Conservation (phyloP, 1,140 invertebrate genomes). For the Platyura marginata region DNA sequence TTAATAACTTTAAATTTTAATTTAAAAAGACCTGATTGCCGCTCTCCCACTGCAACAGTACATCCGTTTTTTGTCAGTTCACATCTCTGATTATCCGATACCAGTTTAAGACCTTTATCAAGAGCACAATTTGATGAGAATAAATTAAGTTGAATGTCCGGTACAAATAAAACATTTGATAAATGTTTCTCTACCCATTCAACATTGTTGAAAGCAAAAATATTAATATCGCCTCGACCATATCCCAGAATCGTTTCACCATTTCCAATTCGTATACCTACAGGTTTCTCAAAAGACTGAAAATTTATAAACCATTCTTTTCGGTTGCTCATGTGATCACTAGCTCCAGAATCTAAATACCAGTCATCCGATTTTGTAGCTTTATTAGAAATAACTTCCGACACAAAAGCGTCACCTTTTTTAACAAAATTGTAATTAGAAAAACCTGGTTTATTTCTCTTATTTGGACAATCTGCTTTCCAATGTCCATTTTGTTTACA, state of each 20-base stretch:
- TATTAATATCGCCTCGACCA: not conserved
- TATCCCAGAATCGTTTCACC: not conserved
- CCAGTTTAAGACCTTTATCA: not conserved
- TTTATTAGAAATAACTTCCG: not conserved
- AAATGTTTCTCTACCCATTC: not conserved
- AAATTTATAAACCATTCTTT: not conserved
- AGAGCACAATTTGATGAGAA: not conserved
- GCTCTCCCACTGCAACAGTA: not conserved
- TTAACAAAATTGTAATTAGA: too few relatives aligned
- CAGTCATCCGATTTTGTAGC: not conserved
- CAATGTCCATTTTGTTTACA: not conserved
- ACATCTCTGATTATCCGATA: not conserved
- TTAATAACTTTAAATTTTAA: not conserved
- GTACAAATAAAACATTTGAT: not conserved
- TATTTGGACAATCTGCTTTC: too few relatives aligned
- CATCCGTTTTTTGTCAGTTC: not conserved
- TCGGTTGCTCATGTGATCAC: not conserved
- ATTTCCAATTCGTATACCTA: not conserved
- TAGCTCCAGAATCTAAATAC: not conserved
- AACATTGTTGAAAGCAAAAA: not conserved
- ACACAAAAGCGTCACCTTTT: not conserved
- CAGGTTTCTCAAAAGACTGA: not conserved
- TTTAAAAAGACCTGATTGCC: not conserved
- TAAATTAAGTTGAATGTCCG: not conserved
- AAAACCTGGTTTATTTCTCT: too few relatives aligned